Base-by-base conservation (phyloP, 2,888 invertebrate genomes). In the Biston stratarius region DNA sequence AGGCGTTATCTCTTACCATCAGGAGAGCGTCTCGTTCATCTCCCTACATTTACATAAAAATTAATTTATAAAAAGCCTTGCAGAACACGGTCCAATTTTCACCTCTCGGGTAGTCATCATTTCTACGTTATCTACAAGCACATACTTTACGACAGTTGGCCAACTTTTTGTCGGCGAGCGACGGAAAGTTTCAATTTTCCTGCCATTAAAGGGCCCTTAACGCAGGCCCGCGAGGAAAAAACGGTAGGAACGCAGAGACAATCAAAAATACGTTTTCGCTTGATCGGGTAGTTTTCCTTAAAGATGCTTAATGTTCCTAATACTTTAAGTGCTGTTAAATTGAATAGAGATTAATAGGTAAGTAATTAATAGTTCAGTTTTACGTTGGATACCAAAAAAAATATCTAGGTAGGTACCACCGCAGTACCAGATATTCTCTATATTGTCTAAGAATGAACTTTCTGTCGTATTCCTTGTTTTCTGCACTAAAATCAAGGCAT, bases 141-240 rank as follows among this genome's bases (percentile, higher is more conserved):
- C 80, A 81, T 81, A 67, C 87, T 87, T 89, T 87, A 88, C 86
- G 86, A 86, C 81, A 83, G 81, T 87, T 84, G 72, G 74, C 67
- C 74, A 83, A 86, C 80, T 88, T 88, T 86, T 89, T 87, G 81
- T 81, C 76, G 74, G 77, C 82, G 61, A 58, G 77, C 81, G 81
- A 74, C 81, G 81, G 80, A 84, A 76, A 91, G 84, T 92, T 92
- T 88, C 90, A 88, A 90, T 91, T 91, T 90, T 90, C 90, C 91
- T 88, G 90, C 89, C 92, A 92, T 92, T 91, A 92, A 88, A 89
- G 84, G 80, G 75, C 84, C 86, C 80, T 91, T 88, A 89, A 84
- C 87, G 85, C 77, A 74, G 75, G 74, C 74, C 76, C 74, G 76
- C 70, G 75, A 64, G 76, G 72, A 74, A 80, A 80, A 82, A 82